Percentiles rank a stretch among this genome's conserved stretches.
Conservation (phyloP, 2,113 vertebrate species). For the Meriones unguiculatus region DNA sequence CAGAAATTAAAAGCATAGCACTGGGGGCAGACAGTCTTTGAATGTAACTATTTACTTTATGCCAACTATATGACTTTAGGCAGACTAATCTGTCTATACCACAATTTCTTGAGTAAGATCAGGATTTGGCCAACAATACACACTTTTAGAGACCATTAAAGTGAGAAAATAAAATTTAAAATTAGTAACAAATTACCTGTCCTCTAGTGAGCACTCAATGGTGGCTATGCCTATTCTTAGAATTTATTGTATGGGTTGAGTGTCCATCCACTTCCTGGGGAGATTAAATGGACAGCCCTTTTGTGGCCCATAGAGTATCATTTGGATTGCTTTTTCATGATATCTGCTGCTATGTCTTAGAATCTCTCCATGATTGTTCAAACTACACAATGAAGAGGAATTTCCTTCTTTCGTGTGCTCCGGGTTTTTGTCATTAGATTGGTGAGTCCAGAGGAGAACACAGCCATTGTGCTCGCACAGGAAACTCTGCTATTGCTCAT, state of each 20-base stretch:
- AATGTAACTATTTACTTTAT: not conserved
- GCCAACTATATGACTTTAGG: not conserved
- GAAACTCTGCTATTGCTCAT: slow-evolving; percentile 56
- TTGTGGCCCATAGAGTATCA: slow-evolving; percentile 9
- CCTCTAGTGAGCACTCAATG: not conserved
- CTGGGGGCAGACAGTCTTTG: not conserved
- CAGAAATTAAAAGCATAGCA: not conserved
- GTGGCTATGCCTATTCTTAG: not conserved
- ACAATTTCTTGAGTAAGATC: not conserved
- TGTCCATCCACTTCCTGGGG: slow-evolving; percentile 28
- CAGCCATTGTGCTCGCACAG: slow-evolving; percentile 39
- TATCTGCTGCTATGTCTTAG: slow-evolving; percentile 36
- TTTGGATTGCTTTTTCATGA: slow-evolving; percentile 58
- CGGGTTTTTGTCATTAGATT: slow-evolving; percentile 62
- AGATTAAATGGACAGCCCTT: slow-evolving; percentile 58
- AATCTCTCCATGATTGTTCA: slow-evolving; percentile 52
- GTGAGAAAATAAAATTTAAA: slow-evolving; percentile 28
- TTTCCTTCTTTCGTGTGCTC: slow-evolving; percentile 58
- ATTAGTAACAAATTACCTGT: not conserved
- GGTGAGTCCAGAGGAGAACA: slow-evolving; percentile 50
- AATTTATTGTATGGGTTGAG: not conserved
- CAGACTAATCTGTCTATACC: not conserved
- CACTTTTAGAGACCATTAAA: slow-evolving; percentile 31
- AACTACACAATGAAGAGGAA: slow-evolving; percentile 51
- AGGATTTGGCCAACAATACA: not conserved